Base-by-base conservation (phyloP, 2,888 invertebrate genomes). In the Nomada lathburiana region DNA sequence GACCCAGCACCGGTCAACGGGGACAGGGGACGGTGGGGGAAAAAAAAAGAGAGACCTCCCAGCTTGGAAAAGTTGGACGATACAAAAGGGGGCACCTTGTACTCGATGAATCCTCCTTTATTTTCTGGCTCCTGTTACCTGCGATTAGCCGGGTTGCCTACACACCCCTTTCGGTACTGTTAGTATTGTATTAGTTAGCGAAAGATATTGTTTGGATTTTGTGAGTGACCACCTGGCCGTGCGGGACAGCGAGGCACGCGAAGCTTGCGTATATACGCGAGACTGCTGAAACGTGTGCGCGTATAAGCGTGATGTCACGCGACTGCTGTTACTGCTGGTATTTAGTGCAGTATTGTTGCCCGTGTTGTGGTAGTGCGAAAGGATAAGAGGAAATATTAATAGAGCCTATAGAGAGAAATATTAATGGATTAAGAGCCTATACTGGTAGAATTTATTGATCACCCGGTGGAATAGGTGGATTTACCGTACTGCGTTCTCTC, bases 41-140 rank as follows among this genome's bases (percentile, higher is more conserved):
- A 36, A 42, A 23, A 73, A 68, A 75, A 76, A 74, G 62, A 74
- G 59, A 71, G 36, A 53, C 64, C 69, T 29, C 65, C 29, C 29
- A 53, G 47, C 50, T 26, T 65, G 71, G 59, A 67, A 76, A 81
- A 76, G 50, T 36, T 62, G 75, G 68, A 57, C 55, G 76, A 76
- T 82, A 76, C 71, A 71, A 83, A 82, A 78, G 78, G 78, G 78
- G 68, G 36, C 82, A 47, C 71, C 59, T 52, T 53, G 75, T 64
- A 29, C 29, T 55, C 75, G 83, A 84, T 71, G 67, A 68, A 73
- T 62, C 64, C 53, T 70, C 70, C 62, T 71, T 42, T 89, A 83
- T 86, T 90, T 89, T 87, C 85, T 47, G 47, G 47, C 86, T 88
- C 88, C 86, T 87, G 84, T 86, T 86, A 84, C 72, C 84, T 86